Evolutionary conservation across 2,113 vertebrate genomes (phyloP).

Genomic region (Gadus chalcogrammus): DNA sequence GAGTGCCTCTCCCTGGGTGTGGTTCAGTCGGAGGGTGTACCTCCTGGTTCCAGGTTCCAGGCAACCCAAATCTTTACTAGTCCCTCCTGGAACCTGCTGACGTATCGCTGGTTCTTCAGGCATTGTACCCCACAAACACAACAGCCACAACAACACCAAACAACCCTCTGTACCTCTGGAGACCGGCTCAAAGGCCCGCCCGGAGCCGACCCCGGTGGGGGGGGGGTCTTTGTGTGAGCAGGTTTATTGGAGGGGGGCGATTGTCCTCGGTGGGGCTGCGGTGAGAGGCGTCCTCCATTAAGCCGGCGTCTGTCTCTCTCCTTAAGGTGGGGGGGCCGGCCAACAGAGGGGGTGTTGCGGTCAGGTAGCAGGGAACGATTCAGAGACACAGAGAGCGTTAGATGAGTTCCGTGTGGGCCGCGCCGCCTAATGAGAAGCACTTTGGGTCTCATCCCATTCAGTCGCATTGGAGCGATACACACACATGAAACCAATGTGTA

Average conservation of each 20-base stretch:
- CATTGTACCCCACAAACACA: slow-evolving; percentile 3
- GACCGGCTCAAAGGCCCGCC: not conserved
- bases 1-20: no score
- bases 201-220: slow-evolving; percentile 32
- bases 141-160: slow-evolving; percentile 5
- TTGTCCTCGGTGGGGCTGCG: slow-evolving; percentile 38
- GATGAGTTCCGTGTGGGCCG: slow-evolving; percentile 45
- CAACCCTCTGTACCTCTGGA: slow-evolving; percentile 18
- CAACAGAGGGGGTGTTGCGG: slow-evolving; percentile 46
- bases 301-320: slow-evolving; percentile 50
- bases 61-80: slow-evolving; percentile 20
- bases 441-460: no score
- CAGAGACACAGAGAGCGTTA: slow-evolving; percentile 51
- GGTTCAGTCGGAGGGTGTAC: no score
- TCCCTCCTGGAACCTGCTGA: slow-evolving; percentile 12
- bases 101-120: no score
- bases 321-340: slow-evolving; percentile 42
- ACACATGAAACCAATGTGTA: no score
- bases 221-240: slow-evolving; percentile 24
- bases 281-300: slow-evolving; percentile 40
- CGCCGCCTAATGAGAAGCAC: slow-evolving; percentile 48
- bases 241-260: slow-evolving; percentile 48
- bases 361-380: slow-evolving; percentile 62
- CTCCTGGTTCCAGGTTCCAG: no score
- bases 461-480: no score